A percentile compares a stretch with the other conserved stretches of the same genome.
These are phyloP conservation scores for Dryoscopus gambensis DNA, from an alignment of 2,113 vertebrate species.

Conservation along the genomic window DNA sequence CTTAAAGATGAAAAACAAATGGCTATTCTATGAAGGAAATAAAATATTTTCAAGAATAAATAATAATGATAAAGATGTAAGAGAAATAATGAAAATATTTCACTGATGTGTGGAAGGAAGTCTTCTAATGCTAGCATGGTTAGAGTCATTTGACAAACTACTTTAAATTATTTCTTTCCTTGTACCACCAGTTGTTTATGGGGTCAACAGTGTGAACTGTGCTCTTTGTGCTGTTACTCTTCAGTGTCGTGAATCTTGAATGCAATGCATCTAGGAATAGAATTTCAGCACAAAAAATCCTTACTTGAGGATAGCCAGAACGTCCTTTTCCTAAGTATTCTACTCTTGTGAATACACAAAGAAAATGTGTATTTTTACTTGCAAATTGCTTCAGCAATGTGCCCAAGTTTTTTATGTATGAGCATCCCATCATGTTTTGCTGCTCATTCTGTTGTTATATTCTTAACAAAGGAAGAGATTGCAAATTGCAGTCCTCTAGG, in stretches of 20 bases:
- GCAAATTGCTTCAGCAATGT: conserved; percentile 4
- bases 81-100: neutral
- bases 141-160: neutral
- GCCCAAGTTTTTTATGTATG: conserved; percentile 22
- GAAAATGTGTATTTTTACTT: conserved; percentile 3
- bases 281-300: neutral
- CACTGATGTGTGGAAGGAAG: neutral
- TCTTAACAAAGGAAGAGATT: conserved; percentile 41
- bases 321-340: neutral
- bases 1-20: neutral
- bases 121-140: neutral
- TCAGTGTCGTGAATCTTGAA: neutral
- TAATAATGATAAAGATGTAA: neutral
- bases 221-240: neutral
- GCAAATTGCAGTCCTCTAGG: neutral
- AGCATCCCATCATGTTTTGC: conserved; percentile 6
- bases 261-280: neutral
- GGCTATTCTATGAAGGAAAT: neutral
- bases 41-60: neutral
- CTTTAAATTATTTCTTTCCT: neutral
- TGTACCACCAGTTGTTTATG: conserved; percentile 6
- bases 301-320: conserved; percentile 3
- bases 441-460: conserved; percentile 17
- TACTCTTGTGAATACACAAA: neutral
- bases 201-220: neutral